Percentiles rank a stretch among this genome's conserved stretches.
Evolutionary conservation across 2,797 vertebrate species (phyloP).

Genomic region (Phataginus tetradactyla): DNA sequence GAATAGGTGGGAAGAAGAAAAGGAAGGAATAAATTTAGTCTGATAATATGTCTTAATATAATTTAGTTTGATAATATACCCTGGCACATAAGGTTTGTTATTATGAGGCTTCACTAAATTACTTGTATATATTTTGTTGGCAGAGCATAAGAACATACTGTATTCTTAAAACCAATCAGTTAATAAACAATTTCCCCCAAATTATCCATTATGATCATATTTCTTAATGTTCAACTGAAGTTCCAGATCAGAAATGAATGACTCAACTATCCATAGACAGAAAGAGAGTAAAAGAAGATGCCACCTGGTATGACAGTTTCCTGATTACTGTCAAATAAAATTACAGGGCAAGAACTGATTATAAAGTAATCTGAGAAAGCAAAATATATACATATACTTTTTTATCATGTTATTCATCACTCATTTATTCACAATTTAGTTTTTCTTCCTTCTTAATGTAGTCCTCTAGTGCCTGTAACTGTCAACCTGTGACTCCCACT

Average conservation of each 20-base stretch:
- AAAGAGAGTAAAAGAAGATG: background rate
- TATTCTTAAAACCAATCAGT: background rate
- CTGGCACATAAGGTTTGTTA: background rate
- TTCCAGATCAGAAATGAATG: background rate
- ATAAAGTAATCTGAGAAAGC: background rate
- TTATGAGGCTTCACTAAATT: background rate
- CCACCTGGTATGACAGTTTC: background rate
- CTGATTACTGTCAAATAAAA: conserved; percentile 14
- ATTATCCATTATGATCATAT: background rate
- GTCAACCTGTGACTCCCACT: background rate
- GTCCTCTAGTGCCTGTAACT: background rate
- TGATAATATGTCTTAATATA: background rate
- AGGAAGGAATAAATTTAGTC: background rate
- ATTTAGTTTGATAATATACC: background rate
- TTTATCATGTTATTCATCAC: background rate
- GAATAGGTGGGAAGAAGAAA: background rate
- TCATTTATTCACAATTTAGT: background rate
- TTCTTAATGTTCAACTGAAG: background rate
- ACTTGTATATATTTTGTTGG: background rate
- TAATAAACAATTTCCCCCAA: background rate
- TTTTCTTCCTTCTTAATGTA: background rate
- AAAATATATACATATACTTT: background rate
- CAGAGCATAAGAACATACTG: background rate
- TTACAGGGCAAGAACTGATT: background rate
- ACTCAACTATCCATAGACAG: background rate